Base-by-base conservation (phyloP, 1,140 invertebrate genomes). In the Adoxophyes honmai region DNA sequence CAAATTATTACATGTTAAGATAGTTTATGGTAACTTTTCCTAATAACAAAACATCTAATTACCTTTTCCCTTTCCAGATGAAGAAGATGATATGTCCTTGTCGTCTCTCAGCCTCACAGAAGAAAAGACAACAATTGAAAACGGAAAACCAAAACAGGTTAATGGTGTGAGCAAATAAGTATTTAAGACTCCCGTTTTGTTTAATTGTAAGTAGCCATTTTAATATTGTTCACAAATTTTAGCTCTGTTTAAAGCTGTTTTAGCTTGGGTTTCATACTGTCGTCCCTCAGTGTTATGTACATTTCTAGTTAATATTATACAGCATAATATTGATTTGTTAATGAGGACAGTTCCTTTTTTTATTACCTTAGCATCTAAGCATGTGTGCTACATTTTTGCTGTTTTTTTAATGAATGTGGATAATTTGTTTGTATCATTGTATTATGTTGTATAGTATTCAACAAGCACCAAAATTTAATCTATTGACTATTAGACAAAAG, bases 111-210 rank as follows among this genome's bases (percentile, higher is more conserved):
- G 75, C 44, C 59, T 84, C 57, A 71, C 69, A 48, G 80, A 86
- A 60, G 80, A 85, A 57, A 85, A 82, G 34, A 68, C 70, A 14
- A 64, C 78, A 1, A 63, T 79, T 55, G 78, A 78, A 70, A 86
- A 86, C 59, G 81, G 76, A 14, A 77, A 73, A 62, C 52, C 54
- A 37, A 56, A 56, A 44, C 36, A 13, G 13, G 44, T 75, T 1
- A 82, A 81, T 62, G 81, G 81, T 14, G 58, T 77, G 52, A 70
- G 68, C 64, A 73, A 78, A 68, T 60, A 68, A 62, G n/a, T 39
- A 57, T n/a, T n/a, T n/a, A 59, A 39, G 1, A 15, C 14, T 15
- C 14, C 13, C 28, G n/a, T 11, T 52, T 52, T 28, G 6, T 52
- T 56, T 21, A 44, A 8, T 56, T 56, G n/a, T 56, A 56, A 44